phyloP scores from a whole-genome alignment of 37 sponge, comb jelly and placozoan genomes.

The Bolinopsis microptera region DNA sequence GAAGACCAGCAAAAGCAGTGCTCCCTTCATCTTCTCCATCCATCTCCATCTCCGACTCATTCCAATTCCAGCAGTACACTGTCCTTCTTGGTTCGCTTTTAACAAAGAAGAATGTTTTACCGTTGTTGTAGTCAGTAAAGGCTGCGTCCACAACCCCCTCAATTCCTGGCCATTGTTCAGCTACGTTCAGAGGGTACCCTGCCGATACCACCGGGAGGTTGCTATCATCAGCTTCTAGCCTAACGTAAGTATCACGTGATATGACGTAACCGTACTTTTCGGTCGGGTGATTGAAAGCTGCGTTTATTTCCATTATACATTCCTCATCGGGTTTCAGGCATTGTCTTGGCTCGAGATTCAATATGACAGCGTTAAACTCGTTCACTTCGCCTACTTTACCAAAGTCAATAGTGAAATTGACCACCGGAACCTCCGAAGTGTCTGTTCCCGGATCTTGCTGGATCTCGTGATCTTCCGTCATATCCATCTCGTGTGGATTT shows the following conservation, averaged over 20 bases:
- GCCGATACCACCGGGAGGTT: neutral
- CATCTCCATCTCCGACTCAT: neutral
- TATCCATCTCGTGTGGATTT: neutral
- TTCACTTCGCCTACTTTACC: too few relatives aligned
- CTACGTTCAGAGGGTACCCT: neutral
- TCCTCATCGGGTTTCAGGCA: too few relatives aligned
- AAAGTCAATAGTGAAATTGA: too few relatives aligned
- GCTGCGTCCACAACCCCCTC: neutral
- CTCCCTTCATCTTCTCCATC: neutral
- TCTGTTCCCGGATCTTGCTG: neutral
- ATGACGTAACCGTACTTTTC: neutral
- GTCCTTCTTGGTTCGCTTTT: neutral
- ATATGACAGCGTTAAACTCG: too few relatives aligned
- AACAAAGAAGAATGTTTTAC: neutral
- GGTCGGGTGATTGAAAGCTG: neutral
- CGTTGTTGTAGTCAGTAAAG: neutral
- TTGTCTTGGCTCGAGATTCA: too few relatives aligned
- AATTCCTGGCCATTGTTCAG: neutral
- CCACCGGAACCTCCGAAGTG: too few relatives aligned
- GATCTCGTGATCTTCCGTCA: neutral
- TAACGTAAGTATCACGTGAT: neutral
- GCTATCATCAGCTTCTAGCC: neutral
- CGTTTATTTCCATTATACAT: neutral
- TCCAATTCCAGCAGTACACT: neutral
- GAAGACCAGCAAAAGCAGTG: neutral